Conservation (phyloP, 1,140 invertebrate species). For the Odontomachus brunneus region DNA sequence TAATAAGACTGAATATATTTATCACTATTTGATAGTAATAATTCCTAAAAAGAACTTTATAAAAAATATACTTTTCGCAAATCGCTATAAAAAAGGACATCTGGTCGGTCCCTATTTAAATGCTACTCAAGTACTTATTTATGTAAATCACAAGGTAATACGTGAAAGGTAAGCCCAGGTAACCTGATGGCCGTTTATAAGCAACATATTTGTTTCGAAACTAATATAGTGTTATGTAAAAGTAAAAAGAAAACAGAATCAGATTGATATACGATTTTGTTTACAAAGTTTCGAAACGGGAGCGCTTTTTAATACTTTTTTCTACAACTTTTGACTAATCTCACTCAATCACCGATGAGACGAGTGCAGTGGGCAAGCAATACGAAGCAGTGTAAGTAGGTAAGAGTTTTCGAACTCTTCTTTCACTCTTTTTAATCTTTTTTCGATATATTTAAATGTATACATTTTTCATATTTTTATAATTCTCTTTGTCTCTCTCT, state of each 20-base stretch:
- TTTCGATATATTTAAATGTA: constrained; percentile 76
- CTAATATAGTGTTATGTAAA: constrained; percentile 29
- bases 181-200: constrained; percentile 79
- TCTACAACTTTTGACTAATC: constrained; percentile 74
- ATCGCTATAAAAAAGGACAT: neutral
- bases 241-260: neutral
- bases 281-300: constrained; percentile 61
- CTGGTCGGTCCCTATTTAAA: neutral
- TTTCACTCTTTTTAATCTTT: constrained; percentile 70
- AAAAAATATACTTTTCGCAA: neutral
- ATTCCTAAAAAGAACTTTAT: constrained; percentile 41
- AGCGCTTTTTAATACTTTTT: constrained; percentile 74
- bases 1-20: constrained; percentile 10
- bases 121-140: neutral
- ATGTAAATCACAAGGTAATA: constrained; percentile 59
- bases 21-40: constrained; percentile 8
- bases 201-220: constrained; percentile 69
- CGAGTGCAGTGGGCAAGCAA: constrained; percentile 54
- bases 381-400: constrained; percentile 68
- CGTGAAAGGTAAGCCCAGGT: constrained; percentile 70
- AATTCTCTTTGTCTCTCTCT: constrained; percentile 71
- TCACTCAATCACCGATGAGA: constrained; percentile 72
- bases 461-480: constrained; percentile 76
- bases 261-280: neutral
- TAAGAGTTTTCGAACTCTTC: constrained; percentile 78